Evolutionary conservation across 2,888 invertebrate genomes (phyloP).

Genomic region (Pristionchus arcanus): DNA sequence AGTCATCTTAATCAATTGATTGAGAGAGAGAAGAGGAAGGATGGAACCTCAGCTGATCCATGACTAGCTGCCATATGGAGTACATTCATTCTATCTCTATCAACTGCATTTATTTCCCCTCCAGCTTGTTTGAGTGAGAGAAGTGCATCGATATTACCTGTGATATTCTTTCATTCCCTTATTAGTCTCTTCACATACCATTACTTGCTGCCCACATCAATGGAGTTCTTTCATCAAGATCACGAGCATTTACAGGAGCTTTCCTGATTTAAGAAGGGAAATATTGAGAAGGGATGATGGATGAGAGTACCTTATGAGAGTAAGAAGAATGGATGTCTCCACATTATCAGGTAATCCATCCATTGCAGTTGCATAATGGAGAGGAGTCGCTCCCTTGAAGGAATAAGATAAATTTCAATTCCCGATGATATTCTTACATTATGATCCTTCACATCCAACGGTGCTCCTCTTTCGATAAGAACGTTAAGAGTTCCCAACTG

Average conservation of each 20-base stretch:
- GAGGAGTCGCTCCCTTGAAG: constrained; percentile 91
- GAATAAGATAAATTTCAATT: neutral
- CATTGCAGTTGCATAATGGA: constrained; percentile 97
- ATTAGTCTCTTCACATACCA: constrained; percentile 81
- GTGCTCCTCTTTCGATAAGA: constrained; percentile 66
- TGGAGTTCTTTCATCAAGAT: constrained; percentile 94
- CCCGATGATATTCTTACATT: constrained; percentile 54
- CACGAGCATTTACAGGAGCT: constrained; percentile 89
- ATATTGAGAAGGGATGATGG: neutral
- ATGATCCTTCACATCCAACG: constrained; percentile 62
- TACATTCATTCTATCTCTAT: constrained; percentile 95
- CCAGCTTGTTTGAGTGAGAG: constrained; percentile 91
- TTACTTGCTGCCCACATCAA: constrained; percentile 98
- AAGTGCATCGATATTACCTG: constrained; percentile 92
- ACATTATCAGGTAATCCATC: constrained; percentile 68
- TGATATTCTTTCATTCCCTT: constrained; percentile 15
- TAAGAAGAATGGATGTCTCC: constrained; percentile 67
- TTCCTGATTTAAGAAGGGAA: constrained; percentile 54
- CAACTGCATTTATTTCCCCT: constrained; percentile 88
- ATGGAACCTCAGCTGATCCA: constrained; percentile 92
- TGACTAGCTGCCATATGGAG: constrained; percentile 97
- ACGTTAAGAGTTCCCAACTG: constrained; percentile 68
- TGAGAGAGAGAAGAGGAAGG: constrained; percentile 79
- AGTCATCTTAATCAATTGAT: constrained; percentile 56
- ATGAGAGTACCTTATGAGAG: constrained; percentile 60